Evolutionary conservation across 2,113 vertebrate genomes (phyloP), one percentile per base, ranked within the genome.

Genomic region (Seriola rivoliana): DNA sequence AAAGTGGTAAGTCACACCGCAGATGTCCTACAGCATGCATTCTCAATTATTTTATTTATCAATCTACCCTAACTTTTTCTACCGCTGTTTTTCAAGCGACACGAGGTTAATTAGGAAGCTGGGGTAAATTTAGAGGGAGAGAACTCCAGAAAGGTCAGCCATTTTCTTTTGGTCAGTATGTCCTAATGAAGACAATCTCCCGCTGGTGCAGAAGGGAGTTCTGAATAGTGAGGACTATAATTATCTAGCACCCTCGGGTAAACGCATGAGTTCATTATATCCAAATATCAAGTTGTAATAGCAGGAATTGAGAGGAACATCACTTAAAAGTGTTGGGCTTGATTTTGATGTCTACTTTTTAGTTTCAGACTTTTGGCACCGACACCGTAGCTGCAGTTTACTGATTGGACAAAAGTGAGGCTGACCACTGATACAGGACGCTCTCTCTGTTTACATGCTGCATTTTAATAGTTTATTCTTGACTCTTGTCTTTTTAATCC

Each of bases 121-220:
- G 40, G 80, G 78, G 44, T 58, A 42, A 64, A 74, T 66, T 48
- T 55, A 62, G 58, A 82, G 50, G 44, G 34, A 57, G 46, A 80
- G 73, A 78, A 73, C 75, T 83, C 69, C 60, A 57, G 80, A 90
- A 90, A 93, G 91, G 93, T 95, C 92, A 92, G 82, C 66, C 79
- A 68, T 83, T 89, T 90, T 88, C 82, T 89, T 81, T 84, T 88
- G 92, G 93, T 92, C 93, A 93, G 84, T 79, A n/a, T 85, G 79
- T 92, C 87, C 88, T 94, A 94, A 95, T 94, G 94, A 95, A 94
- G 88, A 85, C 84, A 82, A 80, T 88, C 80, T 85, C 89, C 91
- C 66, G 67, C 81, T 80, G 85, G 76, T 84, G 75, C 48, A 59
- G 69, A 68, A 57, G 71, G 71, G 73, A 83, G 79, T 78, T 68